Conservation (phyloP, 2,113 vertebrate genomes). For the Saiga tatarica region DNA sequence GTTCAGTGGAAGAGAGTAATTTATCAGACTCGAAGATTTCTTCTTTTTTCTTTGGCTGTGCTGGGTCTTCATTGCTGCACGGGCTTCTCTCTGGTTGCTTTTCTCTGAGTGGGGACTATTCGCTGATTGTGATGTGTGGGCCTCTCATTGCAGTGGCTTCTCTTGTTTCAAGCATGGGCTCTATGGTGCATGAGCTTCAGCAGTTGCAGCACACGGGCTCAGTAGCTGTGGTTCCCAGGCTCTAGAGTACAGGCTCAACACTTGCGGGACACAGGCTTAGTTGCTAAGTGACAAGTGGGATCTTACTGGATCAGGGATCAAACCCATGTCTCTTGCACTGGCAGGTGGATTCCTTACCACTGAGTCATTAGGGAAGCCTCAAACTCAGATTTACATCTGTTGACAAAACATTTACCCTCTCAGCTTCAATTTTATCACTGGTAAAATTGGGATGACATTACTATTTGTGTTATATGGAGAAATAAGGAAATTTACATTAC, state of each 20-base stretch:
- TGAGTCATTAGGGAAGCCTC: neutral
- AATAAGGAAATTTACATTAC: neutral
- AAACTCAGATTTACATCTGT: neutral
- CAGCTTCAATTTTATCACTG: neutral
- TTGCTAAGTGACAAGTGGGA: neutral
- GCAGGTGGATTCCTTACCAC: neutral
- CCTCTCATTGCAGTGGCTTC: neutral
- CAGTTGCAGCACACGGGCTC: neutral
- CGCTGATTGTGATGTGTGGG: neutral
- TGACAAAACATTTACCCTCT: constrained; percentile 6
- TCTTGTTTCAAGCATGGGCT: neutral
- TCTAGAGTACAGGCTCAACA: neutral
- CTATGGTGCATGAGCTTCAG: neutral
- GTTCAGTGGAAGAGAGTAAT: neutral
- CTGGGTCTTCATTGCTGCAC: neutral
- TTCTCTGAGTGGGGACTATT: neutral
- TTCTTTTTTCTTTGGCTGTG: neutral
- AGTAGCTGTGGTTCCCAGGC: neutral
- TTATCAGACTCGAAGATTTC: neutral
- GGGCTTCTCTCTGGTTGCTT: neutral
- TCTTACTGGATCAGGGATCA: neutral
- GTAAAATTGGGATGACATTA: neutral
- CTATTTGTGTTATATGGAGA: neutral
- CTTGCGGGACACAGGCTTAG: neutral
- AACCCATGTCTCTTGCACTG: neutral